These are phyloP conservation scores for Frankliniella fusca DNA, from an alignment of 2,888 invertebrate species.

Conservation along the genomic window DNA sequence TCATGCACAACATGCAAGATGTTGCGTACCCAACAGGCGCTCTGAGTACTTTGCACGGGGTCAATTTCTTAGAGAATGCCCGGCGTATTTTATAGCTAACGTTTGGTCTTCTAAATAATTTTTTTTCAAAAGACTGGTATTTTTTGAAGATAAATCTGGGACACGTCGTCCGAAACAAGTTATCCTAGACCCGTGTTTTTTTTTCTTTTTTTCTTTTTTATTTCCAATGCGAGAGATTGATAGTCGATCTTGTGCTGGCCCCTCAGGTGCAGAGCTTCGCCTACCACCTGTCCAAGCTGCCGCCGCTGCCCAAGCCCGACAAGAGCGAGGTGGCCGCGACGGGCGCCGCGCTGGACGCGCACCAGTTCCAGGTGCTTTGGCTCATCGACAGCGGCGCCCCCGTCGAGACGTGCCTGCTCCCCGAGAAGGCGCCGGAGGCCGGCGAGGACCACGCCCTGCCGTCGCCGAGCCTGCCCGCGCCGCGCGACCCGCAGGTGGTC, in stretches of 20 bases:
- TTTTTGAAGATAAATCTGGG: too few relatives aligned
- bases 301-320: conserved; percentile 37
- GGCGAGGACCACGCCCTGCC: not conserved
- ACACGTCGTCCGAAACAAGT: too few relatives aligned
- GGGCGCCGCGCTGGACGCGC: conserved; percentile 52
- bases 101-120: too few relatives aligned
- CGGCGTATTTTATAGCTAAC: too few relatives aligned
- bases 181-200: too few relatives aligned
- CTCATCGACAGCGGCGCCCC: conserved; percentile 61
- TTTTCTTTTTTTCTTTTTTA: too few relatives aligned
- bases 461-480: conserved; percentile 31
- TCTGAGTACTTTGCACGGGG: too few relatives aligned
- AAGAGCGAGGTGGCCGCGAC: conserved; percentile 38
- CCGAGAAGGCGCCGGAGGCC: conserved; percentile 30
- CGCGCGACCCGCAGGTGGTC: conserved; percentile 64
- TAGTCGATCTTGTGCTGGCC: not conserved
- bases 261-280: conserved; percentile 50
- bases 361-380: conserved; percentile 71
- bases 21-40: too few relatives aligned
- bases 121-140: too few relatives aligned
- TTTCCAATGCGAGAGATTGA: too few relatives aligned
- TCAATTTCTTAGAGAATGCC: too few relatives aligned
- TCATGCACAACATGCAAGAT: too few relatives aligned
- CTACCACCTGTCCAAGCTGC: conserved; percentile 46
- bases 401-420: conserved; percentile 55